phyloP scores from a whole-genome alignment of 2,888 invertebrate species.

The Drosophila melanocephala region DNA sequence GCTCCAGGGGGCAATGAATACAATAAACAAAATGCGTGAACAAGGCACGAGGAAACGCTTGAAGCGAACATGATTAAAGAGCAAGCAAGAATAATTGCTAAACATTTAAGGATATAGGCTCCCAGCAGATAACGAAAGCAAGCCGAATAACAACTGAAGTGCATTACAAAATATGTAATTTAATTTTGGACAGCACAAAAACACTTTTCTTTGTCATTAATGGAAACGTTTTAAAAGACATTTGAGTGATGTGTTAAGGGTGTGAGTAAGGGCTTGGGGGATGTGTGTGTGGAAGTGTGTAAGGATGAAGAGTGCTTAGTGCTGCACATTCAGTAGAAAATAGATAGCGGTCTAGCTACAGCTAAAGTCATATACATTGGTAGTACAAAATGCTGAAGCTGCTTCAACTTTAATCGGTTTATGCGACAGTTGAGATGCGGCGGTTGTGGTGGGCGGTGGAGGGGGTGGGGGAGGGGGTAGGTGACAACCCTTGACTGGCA shows the following conservation, averaged over 20 bases:
- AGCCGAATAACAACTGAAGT: constrained; percentile 28
- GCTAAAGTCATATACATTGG: constrained; percentile 10
- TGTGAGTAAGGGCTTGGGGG: neutral
- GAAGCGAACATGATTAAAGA: constrained; percentile 41
- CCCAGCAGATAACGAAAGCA: neutral
- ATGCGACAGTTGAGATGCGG: constrained; percentile 58
- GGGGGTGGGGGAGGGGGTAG: no score
- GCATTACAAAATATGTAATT: constrained; percentile 50
- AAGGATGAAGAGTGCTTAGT: constrained; percentile 43
- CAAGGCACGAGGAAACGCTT: constrained; percentile 31
- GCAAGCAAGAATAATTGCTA: constrained; percentile 57
- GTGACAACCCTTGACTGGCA: constrained; percentile 15
- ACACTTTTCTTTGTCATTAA: constrained; percentile 42
- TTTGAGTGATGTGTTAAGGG: constrained; percentile 9
- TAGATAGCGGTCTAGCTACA: constrained; percentile 43
- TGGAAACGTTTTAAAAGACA: constrained; percentile 45
- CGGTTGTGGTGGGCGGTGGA: neutral
- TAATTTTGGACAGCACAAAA: constrained; percentile 37
- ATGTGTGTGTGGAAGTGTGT: neutral
- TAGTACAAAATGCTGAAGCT: constrained; percentile 70
- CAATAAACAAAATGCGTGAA: constrained; percentile 68
- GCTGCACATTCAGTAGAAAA: constrained; percentile 69
- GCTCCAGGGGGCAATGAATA: constrained; percentile 69
- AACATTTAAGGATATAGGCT: constrained; percentile 44
- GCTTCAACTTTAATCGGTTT: constrained; percentile 79